phyloP scores from a whole-genome alignment of 2,113 vertebrate genomes.

The Catharus bicknelli region DNA sequence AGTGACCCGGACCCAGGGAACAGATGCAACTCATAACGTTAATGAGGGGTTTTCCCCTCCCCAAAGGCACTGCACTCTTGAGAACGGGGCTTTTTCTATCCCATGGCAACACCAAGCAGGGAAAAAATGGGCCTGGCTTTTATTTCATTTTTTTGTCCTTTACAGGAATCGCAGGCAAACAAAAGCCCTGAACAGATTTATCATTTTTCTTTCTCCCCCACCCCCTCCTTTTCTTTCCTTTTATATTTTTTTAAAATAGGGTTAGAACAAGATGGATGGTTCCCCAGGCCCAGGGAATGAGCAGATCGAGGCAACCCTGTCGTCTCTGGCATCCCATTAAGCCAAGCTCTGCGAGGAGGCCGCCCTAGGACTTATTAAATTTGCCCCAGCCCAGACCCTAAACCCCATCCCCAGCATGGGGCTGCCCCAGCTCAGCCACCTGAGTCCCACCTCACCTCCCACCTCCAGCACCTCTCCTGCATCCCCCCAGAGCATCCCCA shows the following conservation, averaged over 20 bases:
- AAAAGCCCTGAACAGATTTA: slow-evolving; percentile 53
- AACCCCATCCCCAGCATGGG: fast-evolving
- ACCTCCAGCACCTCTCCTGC: neutral
- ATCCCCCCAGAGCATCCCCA: neutral
- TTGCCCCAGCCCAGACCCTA: neutral
- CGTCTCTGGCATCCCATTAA: slow-evolving; percentile 53
- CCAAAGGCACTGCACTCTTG: slow-evolving; percentile 23
- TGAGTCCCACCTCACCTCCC: neutral
- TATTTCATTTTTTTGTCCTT: slow-evolving; percentile 55
- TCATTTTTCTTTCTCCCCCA: slow-evolving; percentile 65
- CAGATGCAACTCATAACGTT: slow-evolving; percentile 49
- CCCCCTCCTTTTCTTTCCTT: slow-evolving; percentile 65
- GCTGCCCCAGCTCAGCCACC: neutral
- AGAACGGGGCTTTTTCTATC: slow-evolving; percentile 42
- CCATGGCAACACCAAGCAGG: slow-evolving; percentile 63
- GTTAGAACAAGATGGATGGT: slow-evolving; percentile 68
- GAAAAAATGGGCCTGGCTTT: slow-evolving; percentile 54
- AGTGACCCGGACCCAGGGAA: slow-evolving; percentile 28
- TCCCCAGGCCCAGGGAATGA: slow-evolving; percentile 29
- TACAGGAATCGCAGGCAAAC: slow-evolving; percentile 48
- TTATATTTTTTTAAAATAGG: slow-evolving; percentile 66
- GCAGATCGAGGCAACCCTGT: slow-evolving; percentile 17
- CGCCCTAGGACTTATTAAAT: neutral
- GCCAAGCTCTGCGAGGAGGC: slow-evolving; percentile 10
- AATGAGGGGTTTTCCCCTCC: slow-evolving; percentile 8